Base-by-base conservation (phyloP, 2,113 vertebrate species). In the Passer domesticus region DNA sequence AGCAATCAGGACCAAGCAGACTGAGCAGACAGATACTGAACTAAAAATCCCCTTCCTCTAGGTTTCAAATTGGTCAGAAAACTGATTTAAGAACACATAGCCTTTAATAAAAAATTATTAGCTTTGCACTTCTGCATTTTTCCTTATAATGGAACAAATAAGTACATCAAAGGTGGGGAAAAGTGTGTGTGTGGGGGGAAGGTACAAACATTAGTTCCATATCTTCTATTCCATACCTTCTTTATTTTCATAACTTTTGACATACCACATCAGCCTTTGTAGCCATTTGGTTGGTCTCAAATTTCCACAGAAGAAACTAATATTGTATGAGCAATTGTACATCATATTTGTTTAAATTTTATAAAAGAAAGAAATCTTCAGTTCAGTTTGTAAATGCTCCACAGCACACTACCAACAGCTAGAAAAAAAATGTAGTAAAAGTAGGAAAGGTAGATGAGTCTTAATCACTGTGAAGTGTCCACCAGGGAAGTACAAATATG, bases 261-360 rank as follows among this genome's bases (percentile, higher is more conserved):
- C 28, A n/a, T 7, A n/a, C 6, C 12, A 10, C 3, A 1, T 70
- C 39, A 72, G 39, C 30, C 37, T 90, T 39, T 77, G 22, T 11
- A 80, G 50, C 37, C 37, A 66, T 50, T 64, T 67, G 33, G 15
- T 53, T 22, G 27, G 31, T 41, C 50, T 73, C 46, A 91, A 37
- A 62, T 66, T 82, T 58, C 13, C 2, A 14, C 0, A 46, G 22
- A 53, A 59, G 28, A n/a, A 85, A 69, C 0, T 0, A 74, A 18
- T 33, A 67, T 3, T 7, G 4, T 13, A 18, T 3, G 15, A 3
- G 1, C 15, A 83, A 74, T 9, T 50, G 37, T 9, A 60, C 8
- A 41, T 44, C 30, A 43, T 12, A 35, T 35, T 64, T 47, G 35
- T 59, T 27, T 9, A 50, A 6, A 20, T 64, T 75, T 85, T 44